Percentiles rank a stretch among this genome's conserved stretches.
Evolutionary conservation across 2,888 invertebrate genomes (phyloP).

Genomic region (Elmis aenea): DNA sequence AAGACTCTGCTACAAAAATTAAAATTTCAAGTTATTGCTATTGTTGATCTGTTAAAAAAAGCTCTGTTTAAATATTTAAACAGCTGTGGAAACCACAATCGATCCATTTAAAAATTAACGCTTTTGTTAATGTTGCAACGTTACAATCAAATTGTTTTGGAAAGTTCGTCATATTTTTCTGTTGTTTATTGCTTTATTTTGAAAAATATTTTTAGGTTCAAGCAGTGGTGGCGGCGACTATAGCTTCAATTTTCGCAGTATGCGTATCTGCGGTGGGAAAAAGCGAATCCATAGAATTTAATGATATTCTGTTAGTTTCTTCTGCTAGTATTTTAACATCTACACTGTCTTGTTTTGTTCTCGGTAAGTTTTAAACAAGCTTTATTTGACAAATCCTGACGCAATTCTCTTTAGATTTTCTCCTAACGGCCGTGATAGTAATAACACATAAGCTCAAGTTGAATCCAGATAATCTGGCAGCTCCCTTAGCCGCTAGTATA

Average conservation of each 20-base stretch:
- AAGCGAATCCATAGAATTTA: slow-evolving; percentile 59
- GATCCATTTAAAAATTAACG: too few relatives aligned
- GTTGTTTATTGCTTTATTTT: too few relatives aligned
- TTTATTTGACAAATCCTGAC: background rate
- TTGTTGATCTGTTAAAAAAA: too few relatives aligned
- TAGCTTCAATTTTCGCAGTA: slow-evolving; percentile 81
- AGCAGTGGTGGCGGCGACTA: slow-evolving; percentile 81
- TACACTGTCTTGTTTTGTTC: slow-evolving; percentile 83
- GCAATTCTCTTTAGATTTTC: slow-evolving; percentile 59
- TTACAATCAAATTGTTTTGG: too few relatives aligned
- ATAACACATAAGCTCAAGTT: slow-evolving; percentile 75
- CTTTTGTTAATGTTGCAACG: too few relatives aligned
- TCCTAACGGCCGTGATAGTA: slow-evolving; percentile 88
- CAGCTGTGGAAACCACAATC: too few relatives aligned
- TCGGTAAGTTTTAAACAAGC: slow-evolving; percentile 58
- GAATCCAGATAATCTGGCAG: slow-evolving; percentile 96
- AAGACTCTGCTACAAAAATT: too few relatives aligned
- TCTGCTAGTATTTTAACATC: slow-evolving; percentile 86
- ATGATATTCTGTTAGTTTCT: slow-evolving; percentile 71
- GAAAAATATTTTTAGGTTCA: slow-evolving; percentile 56
- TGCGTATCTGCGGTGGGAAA: slow-evolving; percentile 64
- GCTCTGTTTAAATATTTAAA: too few relatives aligned
- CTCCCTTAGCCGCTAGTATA: slow-evolving; percentile 91
- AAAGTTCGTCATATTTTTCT: too few relatives aligned
- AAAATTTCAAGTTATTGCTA: too few relatives aligned